Percentiles rank a stretch among this genome's conserved stretches.
phyloP scores from a whole-genome alignment of 2,888 invertebrate species.

The Malacosoma neustria region DNA sequence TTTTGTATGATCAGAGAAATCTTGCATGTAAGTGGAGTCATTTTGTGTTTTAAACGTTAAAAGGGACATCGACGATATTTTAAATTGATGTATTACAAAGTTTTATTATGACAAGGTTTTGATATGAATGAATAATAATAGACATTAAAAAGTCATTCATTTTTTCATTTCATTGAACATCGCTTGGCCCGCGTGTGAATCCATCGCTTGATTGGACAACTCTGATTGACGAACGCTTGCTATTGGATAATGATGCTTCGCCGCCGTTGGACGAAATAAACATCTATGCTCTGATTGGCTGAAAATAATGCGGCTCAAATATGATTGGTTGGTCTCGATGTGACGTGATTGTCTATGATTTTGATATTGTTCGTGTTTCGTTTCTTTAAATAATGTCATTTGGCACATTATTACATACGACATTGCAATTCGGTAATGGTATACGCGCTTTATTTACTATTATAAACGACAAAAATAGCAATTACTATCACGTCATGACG shows the following conservation, averaged over 20 bases:
- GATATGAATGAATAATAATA: constrained; percentile 2
- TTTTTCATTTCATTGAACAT: constrained; percentile 43
- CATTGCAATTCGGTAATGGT: too few species aligned
- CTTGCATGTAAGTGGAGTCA: too few species aligned
- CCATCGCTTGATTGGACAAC: constrained; percentile 35
- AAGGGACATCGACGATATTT: too few species aligned
- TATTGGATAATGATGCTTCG: constrained; percentile 23
- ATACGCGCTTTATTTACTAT: constrained; percentile 1
- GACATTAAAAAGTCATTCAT: constrained; percentile 17
- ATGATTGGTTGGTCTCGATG: constrained; percentile 17
- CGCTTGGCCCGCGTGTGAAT: constrained; percentile 41
- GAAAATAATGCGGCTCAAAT: constrained; percentile 1
- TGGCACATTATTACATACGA: not conserved
- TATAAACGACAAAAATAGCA: constrained; percentile 69
- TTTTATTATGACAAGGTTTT: too few species aligned
- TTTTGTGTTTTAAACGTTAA: too few species aligned
- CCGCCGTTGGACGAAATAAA: constrained; percentile 15
- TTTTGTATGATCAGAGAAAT: too few species aligned
- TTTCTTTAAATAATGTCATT: not conserved
- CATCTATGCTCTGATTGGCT: constrained; percentile 13
- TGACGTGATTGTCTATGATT: constrained; percentile 7
- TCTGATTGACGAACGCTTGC: constrained; percentile 32
- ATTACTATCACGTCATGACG: constrained; percentile 86
- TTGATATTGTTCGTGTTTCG: not conserved
- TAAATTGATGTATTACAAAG: too few species aligned